Evolutionary conservation across 2,888 invertebrate species (phyloP).

Genomic region (Tolmerus cingulatus): DNA sequence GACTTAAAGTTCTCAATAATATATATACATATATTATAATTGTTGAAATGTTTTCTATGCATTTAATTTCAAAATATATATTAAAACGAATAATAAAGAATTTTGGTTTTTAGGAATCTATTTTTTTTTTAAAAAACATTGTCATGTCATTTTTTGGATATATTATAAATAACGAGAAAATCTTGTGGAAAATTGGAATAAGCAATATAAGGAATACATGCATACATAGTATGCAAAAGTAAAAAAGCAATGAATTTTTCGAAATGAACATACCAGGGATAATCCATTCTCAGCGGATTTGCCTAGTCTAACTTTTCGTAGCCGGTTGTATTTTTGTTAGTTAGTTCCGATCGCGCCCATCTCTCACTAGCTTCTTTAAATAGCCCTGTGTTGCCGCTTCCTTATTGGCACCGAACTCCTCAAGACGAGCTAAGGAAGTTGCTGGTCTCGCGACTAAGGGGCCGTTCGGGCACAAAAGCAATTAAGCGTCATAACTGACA

Average conservation of each 20-base stretch:
- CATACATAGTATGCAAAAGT: no score
- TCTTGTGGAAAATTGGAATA: no score
- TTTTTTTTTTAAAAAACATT: no score
- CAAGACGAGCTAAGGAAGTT: neutral
- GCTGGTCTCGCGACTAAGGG: neutral
- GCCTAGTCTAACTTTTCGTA: neutral
- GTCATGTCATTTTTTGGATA: no score
- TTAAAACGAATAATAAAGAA: no score
- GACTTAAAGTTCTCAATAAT: no score
- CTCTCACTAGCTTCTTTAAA: neutral
- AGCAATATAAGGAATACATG: no score
- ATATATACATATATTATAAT: no score
- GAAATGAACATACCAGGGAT: neutral
- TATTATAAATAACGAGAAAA: no score
- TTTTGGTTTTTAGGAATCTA: no score
- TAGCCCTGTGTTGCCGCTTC: neutral
- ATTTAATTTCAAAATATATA: no score
- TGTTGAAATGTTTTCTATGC: no score
- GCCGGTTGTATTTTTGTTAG: neutral
- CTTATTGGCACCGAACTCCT: neutral
- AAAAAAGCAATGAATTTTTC: neutral
- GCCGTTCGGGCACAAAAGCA: neutral
- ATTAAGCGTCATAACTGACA: constrained; percentile 14
- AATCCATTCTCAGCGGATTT: neutral
- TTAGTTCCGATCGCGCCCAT: neutral